Evolutionary conservation across 2,888 invertebrate genomes (phyloP), one percentile per base, ranked within the genome.

Genomic region (Unio pictorum): DNA sequence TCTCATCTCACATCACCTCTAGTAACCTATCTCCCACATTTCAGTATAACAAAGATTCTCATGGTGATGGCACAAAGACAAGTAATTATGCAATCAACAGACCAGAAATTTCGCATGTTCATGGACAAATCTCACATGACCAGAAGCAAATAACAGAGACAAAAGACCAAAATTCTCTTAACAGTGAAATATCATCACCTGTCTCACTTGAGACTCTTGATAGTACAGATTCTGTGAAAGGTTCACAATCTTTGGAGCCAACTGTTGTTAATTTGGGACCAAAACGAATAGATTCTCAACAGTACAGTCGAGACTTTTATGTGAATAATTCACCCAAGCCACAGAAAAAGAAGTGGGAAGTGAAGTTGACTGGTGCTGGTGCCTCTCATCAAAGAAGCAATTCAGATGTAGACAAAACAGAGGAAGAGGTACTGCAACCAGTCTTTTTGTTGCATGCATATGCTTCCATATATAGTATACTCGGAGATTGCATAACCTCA

Each of bases 301-400:
- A 80, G 20, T 87, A 86, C 74, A 74, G 80, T 20, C 70, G 85
- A 55, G 88, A 88, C 67, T 88, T 81, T 71, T 83, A 83, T 70
- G 76, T 86, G 3, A 74, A 67, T 17, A 68, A 79, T 55, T 74
- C 76, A 17, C 76, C 73, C 18, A 64, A 65, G 61, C 30, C 67
- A 67, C 63, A 68, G 11, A 64, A 79, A 60, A 70, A 73, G 58
- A 79, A 78, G 63, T 81, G 81, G 81, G 80, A 81, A 34, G 81
- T 83, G 30, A 81, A 79, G 3, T 79, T 78, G 23, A 74, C 83
- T 1, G 18, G 61, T 7, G 79, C 79, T 2, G 77, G 78, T 18
- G 68, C 79, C 55, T 67, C 79, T n/a, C 76, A 81, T 68, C 63
- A 68, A n/a, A n/a, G n/a, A 30, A 70, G 72, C 23, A 67, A 71